phyloP scores from a whole-genome alignment of 64 coral and sea anemone genomes.

The Porites lutea region DNA sequence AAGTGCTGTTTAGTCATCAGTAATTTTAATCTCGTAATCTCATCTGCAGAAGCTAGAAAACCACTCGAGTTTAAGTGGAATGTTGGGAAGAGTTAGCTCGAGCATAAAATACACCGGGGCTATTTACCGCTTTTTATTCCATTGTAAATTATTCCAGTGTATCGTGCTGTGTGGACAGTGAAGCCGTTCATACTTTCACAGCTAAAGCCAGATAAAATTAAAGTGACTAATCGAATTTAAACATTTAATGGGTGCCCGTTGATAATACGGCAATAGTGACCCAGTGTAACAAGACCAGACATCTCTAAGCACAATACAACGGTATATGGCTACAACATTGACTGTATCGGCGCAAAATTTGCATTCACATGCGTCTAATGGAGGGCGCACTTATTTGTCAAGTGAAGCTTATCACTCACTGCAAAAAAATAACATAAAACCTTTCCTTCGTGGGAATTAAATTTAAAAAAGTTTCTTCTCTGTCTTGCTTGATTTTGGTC shows the following conservation, averaged over 20 bases:
- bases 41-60: not conserved
- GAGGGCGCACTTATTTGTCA: not conserved
- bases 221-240: not conserved
- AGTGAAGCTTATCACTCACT: slow-evolving; percentile 2
- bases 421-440: not conserved
- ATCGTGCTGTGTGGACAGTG: not conserved
- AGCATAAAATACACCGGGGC: not conserved
- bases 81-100: not conserved
- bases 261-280: not conserved
- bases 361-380: slow-evolving; percentile 10
- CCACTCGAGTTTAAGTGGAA: not conserved
- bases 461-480: no score
- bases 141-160: not conserved
- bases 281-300: not conserved
- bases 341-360: not conserved
- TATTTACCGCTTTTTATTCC: not conserved
- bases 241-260: not conserved
- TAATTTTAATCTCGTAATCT: not conserved
- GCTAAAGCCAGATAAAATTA: not conserved
- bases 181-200: not conserved
- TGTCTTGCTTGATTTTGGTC: no score
- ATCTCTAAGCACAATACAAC: not conserved
- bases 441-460: not conserved
- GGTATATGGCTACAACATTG: no score
- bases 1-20: not conserved